Evolutionary conservation across 2,888 invertebrate genomes (phyloP), one percentile per base, ranked within the genome.

Genomic region (Seira musarum): DNA sequence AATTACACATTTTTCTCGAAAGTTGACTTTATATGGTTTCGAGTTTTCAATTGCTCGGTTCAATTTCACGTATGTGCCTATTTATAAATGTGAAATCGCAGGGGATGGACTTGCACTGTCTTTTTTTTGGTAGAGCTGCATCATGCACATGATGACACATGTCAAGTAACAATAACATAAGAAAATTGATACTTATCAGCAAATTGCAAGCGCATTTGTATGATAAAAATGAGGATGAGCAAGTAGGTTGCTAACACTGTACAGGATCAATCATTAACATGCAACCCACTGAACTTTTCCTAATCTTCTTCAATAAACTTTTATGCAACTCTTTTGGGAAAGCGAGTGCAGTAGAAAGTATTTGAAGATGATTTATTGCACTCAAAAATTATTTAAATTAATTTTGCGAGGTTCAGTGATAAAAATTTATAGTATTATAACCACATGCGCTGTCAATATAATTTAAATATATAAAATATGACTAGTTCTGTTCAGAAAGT

Each of bases 201-300:
- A 53, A 53, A 53, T 53, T 13, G 15, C 53, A 53, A 53, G 13
- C 3, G 13, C 53, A 53, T 8, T 53, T 15, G 15, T 8, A n/a
- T 13, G 6, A 53, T n/a, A 53, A 53, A 53, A 53, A 53, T 53
- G 6, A 53, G 17, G 53, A 53, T 53, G 15, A n/a, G 17, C 53
- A 53, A 53, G n/a, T 53, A 53, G 53, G 53, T 53, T 53, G 53
- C 53, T 53, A 53, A 53, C 53, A 13, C 53, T 53, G 53, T 53
- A 53, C 53, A 53, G 13, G 6, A 3, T 53, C 30, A 30, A 30
- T 30, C 30, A 30, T 30, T 30, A 30, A 8, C 30, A 30, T 30
- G 30, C 30, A 30, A 30, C 8, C 8, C 3, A 30, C 2, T 30
- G 30, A 30, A 8, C 30, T 30, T 30, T 30, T 30, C 30, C 30